Evolutionary conservation across 2,888 invertebrate genomes (phyloP).

Genomic region (Aphrophora alni): DNA sequence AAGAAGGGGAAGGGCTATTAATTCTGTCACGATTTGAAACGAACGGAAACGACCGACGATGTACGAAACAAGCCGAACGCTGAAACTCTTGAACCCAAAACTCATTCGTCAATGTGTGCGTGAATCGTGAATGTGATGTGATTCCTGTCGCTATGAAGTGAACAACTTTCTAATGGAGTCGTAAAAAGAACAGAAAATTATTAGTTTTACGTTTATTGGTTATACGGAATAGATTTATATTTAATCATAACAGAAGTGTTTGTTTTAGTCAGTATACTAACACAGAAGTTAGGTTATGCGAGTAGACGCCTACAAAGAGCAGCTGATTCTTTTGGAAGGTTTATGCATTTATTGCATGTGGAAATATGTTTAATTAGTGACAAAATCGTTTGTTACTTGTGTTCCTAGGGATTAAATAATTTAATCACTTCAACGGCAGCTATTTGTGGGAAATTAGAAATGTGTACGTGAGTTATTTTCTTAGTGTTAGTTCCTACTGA

Average conservation of each 20-base stretch:
- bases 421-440: not conserved
- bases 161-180: not conserved
- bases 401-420: not conserved
- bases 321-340: conserved; percentile 28
- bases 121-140: not conserved
- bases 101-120: conserved; percentile 17
- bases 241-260: not conserved
- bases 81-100: conserved; percentile 36
- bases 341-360: not conserved
- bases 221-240: not conserved
- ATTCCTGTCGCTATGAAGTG: not conserved
- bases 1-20: conserved; percentile 21
- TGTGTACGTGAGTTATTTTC: conserved; percentile 15
- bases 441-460: conserved; percentile 23
- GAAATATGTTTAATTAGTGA: not conserved
- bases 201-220: not conserved
- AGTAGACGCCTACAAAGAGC: not conserved
- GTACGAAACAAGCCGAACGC: conserved; percentile 26
- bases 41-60: conserved; percentile 24
- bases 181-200: no score
- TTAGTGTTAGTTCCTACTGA: not conserved
- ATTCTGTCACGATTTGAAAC: conserved; percentile 22
- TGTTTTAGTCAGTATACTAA: not conserved
- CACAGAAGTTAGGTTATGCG: not conserved
- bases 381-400: not conserved